A percentile compares a stretch with the other conserved stretches of the same genome.
phyloP scores from a whole-genome alignment of 1,140 invertebrate genomes.

The Drosophila sechellia region DNA sequence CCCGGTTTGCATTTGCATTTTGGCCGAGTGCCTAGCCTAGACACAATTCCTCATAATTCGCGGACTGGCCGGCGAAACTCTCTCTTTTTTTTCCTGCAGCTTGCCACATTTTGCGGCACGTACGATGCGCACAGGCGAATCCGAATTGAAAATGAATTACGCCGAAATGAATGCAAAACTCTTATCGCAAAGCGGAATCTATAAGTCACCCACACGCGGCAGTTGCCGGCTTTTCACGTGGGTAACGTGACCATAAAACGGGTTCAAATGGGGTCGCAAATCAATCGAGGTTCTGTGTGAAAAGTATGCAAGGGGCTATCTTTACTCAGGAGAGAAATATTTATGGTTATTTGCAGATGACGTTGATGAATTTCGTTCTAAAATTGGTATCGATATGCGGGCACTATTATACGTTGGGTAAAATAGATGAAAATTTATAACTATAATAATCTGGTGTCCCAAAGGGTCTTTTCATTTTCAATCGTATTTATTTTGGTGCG shows the following conservation, averaged over 20 bases:
- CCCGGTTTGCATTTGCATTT: constrained; percentile 62
- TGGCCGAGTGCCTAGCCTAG: constrained; percentile 71
- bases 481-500: background rate
- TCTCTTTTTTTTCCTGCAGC: constrained; percentile 36
- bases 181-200: constrained; percentile 66
- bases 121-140: constrained; percentile 51
- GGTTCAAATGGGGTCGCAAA: constrained; percentile 10
- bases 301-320: background rate
- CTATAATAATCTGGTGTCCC: no score
- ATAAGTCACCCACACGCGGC: constrained; percentile 43
- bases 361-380: background rate
- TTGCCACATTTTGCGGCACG: constrained; percentile 67
- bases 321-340: background rate
- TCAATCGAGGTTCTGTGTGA: background rate
- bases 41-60: constrained; percentile 77
- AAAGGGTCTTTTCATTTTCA: no score
- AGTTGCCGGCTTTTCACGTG: constrained; percentile 7
- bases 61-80: constrained; percentile 43
- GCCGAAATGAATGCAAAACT: constrained; percentile 72
- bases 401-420: no score
- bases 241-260: constrained; percentile 30
- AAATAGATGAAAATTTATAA: background rate
- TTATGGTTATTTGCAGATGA: no score
- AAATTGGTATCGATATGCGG: no score
- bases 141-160: constrained; percentile 76